Evolutionary conservation across 2,888 invertebrate species (phyloP), one percentile per base, ranked within the genome.

Genomic region (Tromatobia lineatoria): DNA sequence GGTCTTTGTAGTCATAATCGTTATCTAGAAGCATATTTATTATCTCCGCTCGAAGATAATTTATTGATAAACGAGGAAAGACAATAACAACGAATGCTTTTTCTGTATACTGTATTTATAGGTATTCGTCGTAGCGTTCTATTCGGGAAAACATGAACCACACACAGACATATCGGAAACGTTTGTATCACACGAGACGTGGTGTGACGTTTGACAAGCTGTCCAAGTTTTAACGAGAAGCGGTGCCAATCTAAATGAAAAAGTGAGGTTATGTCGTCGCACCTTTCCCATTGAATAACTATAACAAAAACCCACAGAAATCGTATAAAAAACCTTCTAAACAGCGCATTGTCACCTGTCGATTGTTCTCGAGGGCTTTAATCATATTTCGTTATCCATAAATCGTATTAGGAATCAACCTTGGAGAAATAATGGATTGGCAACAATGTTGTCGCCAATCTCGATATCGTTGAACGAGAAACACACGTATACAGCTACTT

Each of bases 401-500:
- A 18, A 15, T 7, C 0, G 3, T 3, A 38, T 11, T 18, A 11
- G 3, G 1, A 10, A 20, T 20, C 8, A 20, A 23, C 25, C 25
- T 54, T 34, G 13, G 13, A 20, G 25, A 18, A 15, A 59, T 23
- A 38, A 54, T 50, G 50, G 59, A 70, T 78, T 78, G 78, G 78
- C 70, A 78, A 59, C 78, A 78, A 18, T 78, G 77, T 8, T 78
- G 77, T 8, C 59, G 76, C 42, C 11, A 64, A 18, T 64, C 18
- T 3, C 74, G 74, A 73, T 80, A 76, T 75, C 50, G 67, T 71
- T 59, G 77, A 80, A 77, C 73, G 80, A 29, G 66, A 71, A 54
- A 42, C 81, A 84, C 67, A 78, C 78, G 50, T 47, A 69, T 78
- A 47, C 64, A 79, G 81, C 81, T 77, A 88, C 87, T 89, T 89